Base-by-base conservation (phyloP, 30 jellyfish, hydroid and myxozoan genomes). In the Calvadosia cruxmelitensis region DNA sequence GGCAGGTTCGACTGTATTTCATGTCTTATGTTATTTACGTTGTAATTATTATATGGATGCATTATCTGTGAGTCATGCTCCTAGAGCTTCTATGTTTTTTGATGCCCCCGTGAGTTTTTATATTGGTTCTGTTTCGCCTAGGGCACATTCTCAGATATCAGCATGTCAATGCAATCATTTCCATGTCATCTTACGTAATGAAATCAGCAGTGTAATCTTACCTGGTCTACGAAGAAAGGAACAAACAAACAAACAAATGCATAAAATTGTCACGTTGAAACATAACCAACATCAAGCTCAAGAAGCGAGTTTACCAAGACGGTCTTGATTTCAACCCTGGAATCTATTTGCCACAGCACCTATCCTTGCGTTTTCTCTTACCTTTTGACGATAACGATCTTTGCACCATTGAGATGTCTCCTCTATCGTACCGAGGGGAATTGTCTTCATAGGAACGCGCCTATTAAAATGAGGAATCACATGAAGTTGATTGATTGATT, bases 361-460 rank as follows among this genome's bases (percentile, higher is more conserved):
- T 5, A 53, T 53, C 3, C 31, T 13, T 29, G 28, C 10, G 23
- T 29, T 3, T 16, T 20, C 3, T 32, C 75, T 36, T 63, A 74
- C 96, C 85, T 85, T 85, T 2, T 73, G 68, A 28, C 57, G 52
- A 50, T 48, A 85, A 16, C 68, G 78, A 25, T 75, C 79, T 63
- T 77, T 78, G 71, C 90, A 74, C 84, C 84, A 85, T 42, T 78
- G 76, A 0, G 92, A 67, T 1, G 88, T 64, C 2, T 34, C 94
- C 50, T 85, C 96, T 25, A 35, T 34, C 0, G 82, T 68, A 23
- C 57, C 65, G 2, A 83, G 29, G 10, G 92, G 81, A 7, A 85
- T 53, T 31, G 67, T 69, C 36, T 72, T 49, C 85, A 79, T 79
- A 23, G 88, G 93, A 1, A 78, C 30, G 20, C 96, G 93, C 34